Evolutionary conservation across 2,113 vertebrate genomes (phyloP).

Genomic region (Oenanthe oenanthe): DNA sequence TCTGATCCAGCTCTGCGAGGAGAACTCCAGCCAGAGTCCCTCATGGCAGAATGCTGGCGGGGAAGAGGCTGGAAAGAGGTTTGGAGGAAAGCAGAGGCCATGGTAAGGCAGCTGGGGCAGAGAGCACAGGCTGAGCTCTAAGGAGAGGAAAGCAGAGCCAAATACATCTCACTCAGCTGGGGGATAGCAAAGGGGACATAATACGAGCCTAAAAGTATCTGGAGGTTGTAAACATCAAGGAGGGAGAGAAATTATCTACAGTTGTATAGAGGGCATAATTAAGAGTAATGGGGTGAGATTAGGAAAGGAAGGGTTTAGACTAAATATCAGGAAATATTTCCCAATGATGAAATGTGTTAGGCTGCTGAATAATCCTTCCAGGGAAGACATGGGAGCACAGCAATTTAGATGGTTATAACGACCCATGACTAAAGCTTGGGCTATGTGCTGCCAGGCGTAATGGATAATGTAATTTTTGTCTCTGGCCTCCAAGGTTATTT

Average conservation of each 20-base stretch:
- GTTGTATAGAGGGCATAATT: neutral
- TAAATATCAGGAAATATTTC: conserved; percentile 26
- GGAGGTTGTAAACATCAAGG: conserved; percentile 15
- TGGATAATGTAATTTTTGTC: conserved; percentile 1
- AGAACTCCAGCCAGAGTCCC: neutral
- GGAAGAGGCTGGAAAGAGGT: neutral
- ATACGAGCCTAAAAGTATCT: neutral
- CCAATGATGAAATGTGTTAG: neutral
- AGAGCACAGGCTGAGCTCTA: neutral
- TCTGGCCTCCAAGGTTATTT: conserved; percentile 19
- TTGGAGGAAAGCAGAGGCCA: neutral
- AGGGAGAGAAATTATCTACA: conserved; percentile 11
- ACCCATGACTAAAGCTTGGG: conserved; percentile 31
- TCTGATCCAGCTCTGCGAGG: neutral
- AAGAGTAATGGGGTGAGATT: conserved; percentile 48
- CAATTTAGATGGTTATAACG: neutral
- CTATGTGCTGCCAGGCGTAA: neutral
- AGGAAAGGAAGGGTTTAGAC: neutral
- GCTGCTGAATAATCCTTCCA: conserved; percentile 37
- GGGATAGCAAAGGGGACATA: neutral
- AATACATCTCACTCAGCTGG: neutral
- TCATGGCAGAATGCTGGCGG: fast-evolving
- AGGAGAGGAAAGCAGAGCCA: neutral
- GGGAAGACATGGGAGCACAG: neutral
- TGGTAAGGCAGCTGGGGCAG: neutral